Percentiles rank a stretch among this genome's conserved stretches.
Conservation (phyloP, 2,113 vertebrate species). For the Speoplatyrhinus poulsoni region DNA sequence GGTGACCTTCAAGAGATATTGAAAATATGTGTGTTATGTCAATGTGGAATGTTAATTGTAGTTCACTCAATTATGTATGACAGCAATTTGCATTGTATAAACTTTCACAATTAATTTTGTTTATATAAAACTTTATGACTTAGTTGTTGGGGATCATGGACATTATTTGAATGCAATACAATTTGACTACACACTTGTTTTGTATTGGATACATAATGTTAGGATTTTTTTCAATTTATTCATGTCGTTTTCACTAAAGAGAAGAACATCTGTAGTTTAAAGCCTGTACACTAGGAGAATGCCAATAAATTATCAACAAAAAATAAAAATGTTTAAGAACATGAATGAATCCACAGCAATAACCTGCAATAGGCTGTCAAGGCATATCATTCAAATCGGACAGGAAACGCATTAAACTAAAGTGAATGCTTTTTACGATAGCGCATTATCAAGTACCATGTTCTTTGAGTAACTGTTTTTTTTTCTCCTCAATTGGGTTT, state of each 20-base stretch:
- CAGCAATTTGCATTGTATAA: conserved; percentile 1
- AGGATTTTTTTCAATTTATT: too few relatives aligned
- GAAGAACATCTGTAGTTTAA: too few relatives aligned
- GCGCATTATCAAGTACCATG: too few relatives aligned
- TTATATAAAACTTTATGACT: background rate
- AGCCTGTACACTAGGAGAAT: too few relatives aligned
- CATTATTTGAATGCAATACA: too few relatives aligned
- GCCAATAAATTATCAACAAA: background rate
- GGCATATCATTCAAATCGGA: background rate
- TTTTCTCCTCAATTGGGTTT: background rate
- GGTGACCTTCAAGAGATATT: background rate
- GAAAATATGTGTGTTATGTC: background rate
- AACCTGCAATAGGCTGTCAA: background rate
- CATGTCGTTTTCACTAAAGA: too few relatives aligned
- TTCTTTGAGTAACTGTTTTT: too few relatives aligned
- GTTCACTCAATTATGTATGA: conserved; percentile 5
- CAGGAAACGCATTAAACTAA: background rate
- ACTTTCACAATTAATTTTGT: conserved; percentile 25
- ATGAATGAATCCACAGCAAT: background rate
- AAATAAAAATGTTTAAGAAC: background rate
- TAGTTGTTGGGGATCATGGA: background rate
- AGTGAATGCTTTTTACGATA: background rate
- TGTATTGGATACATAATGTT: too few relatives aligned
- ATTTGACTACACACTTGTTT: too few relatives aligned
- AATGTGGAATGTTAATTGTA: conserved; percentile 3